A percentile compares a stretch with the other conserved stretches of the same genome.
Conservation (phyloP, 1,140 invertebrate species). For the Drosophila tsacasi region DNA sequence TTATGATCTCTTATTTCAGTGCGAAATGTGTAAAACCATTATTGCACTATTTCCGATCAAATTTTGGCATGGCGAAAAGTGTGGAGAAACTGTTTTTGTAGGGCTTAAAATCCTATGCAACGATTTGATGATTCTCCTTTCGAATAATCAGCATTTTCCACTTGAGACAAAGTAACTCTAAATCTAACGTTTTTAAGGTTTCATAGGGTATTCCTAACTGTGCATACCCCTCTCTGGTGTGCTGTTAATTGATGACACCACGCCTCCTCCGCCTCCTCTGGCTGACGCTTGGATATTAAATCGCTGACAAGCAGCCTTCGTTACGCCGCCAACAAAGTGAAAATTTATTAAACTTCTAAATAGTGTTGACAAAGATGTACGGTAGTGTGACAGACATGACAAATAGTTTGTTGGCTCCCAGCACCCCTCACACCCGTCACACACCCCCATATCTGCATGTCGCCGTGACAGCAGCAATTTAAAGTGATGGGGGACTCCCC, state of each 20-base stretch:
- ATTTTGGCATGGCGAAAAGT: not conserved
- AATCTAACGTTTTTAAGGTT: not conserved
- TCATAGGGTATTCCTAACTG: not conserved
- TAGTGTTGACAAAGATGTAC: conserved; percentile 82
- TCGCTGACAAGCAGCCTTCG: conserved; percentile 42
- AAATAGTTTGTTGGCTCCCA: conserved; percentile 63
- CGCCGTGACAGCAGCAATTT: conserved; percentile 77
- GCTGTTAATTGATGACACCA: conserved; percentile 5
- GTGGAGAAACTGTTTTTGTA: not conserved
- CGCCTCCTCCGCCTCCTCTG: not conserved
- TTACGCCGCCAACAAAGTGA: conserved; percentile 46
- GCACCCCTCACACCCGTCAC: not conserved
- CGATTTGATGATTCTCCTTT: too few relatives aligned
- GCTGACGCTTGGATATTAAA: conserved; percentile 53
- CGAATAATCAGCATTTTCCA: too few relatives aligned
- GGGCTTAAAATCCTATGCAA: too few relatives aligned
- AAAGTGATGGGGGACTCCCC: conserved; percentile 58
- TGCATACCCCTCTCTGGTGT: not conserved
- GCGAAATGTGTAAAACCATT: not conserved
- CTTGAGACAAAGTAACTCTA: too few relatives aligned
- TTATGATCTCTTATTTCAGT: conserved; percentile 27
- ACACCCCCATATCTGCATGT: conserved; percentile 19
- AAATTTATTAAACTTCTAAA: conserved; percentile 79
- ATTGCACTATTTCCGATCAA: not conserved
- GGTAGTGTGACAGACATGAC: conserved; percentile 79